phyloP scores from a whole-genome alignment of 2,797 vertebrate genomes.

The Perdix hodgsoniae region DNA sequence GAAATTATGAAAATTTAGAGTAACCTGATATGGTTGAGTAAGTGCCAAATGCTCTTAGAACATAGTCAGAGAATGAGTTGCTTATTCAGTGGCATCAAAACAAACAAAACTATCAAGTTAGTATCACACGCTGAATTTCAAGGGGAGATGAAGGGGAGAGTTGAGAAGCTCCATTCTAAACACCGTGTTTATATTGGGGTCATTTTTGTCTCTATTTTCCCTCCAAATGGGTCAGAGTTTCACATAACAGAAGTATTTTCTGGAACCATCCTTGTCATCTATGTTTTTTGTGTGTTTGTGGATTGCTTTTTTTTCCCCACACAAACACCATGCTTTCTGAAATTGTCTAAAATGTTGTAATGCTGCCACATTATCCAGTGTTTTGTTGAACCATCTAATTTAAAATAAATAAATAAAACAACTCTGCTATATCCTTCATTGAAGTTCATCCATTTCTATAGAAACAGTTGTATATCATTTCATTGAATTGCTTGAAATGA shows the following conservation, averaged over 20 bases:
- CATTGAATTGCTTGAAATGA: not conserved
- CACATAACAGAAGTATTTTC: not conserved
- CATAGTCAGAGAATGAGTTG: not conserved
- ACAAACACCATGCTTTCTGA: not conserved
- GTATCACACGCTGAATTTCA: not conserved
- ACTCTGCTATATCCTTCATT: not conserved
- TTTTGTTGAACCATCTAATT: not conserved
- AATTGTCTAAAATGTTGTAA: not conserved
- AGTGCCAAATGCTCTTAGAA: not conserved
- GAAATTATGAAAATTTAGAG: not conserved
- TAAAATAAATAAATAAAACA: not conserved
- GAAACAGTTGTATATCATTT: not conserved
- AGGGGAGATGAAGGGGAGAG: not conserved
- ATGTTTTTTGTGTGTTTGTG: too few relatives aligned
- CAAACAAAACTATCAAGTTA: not conserved
- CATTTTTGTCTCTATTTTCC: not conserved
- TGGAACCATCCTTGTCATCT: not conserved
- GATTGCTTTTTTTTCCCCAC: not conserved
- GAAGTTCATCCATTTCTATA: conserved; percentile 26
- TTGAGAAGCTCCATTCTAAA: not conserved
- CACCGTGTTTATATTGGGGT: not conserved
- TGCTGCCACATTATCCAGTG: not conserved
- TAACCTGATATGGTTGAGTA: not conserved
- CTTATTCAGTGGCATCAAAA: not conserved
- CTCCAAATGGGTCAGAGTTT: not conserved